These are phyloP conservation scores for Drosophila rubida DNA, from an alignment of 2,888 invertebrate species.

Conservation along the genomic window DNA sequence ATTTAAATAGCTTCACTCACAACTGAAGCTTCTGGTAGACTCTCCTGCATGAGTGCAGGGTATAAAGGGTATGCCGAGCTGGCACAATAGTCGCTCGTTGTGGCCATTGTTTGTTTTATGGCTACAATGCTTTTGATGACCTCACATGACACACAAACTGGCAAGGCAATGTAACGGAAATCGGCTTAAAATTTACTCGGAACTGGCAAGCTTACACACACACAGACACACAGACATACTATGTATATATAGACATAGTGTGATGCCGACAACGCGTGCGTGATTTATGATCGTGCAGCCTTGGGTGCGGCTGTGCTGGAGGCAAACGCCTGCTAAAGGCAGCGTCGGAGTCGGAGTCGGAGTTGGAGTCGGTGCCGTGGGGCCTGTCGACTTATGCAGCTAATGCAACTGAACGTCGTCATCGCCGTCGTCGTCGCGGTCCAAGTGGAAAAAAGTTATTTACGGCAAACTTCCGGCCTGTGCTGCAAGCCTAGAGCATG, in stretches of 20 bases:
- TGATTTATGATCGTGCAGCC: slow-evolving; percentile 63
- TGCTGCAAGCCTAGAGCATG: not conserved
- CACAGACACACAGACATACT: not conserved
- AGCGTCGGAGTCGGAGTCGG: slow-evolving; percentile 4
- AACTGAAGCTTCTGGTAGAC: not conserved
- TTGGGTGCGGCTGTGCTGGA: slow-evolving; percentile 1
- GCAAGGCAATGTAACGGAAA: slow-evolving; percentile 49
- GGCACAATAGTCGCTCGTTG: not conserved
- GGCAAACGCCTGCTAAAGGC: slow-evolving; percentile 42
- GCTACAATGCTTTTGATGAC: slow-evolving; percentile 53
- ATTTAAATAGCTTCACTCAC: not conserved
- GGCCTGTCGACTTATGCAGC: slow-evolving; percentile 55
- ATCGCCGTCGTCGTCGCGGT: slow-evolving; percentile 16
- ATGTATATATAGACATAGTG: not conserved
- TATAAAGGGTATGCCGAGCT: not conserved
- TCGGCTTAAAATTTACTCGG: slow-evolving; percentile 63
- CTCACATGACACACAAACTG: slow-evolving; percentile 38
- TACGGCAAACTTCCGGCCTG: slow-evolving; percentile 51
- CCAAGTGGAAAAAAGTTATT: slow-evolving; percentile 63
- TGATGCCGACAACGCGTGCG: slow-evolving; percentile 38
- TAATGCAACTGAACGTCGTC: slow-evolving; percentile 63
- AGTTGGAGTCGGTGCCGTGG: slow-evolving; percentile 5
- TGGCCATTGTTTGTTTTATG: slow-evolving; percentile 39
- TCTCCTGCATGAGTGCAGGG: not conserved
- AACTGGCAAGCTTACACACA: not conserved